Conservation (phyloP, 2,797 vertebrate genomes). For the Ambastaia sidthimunki region DNA sequence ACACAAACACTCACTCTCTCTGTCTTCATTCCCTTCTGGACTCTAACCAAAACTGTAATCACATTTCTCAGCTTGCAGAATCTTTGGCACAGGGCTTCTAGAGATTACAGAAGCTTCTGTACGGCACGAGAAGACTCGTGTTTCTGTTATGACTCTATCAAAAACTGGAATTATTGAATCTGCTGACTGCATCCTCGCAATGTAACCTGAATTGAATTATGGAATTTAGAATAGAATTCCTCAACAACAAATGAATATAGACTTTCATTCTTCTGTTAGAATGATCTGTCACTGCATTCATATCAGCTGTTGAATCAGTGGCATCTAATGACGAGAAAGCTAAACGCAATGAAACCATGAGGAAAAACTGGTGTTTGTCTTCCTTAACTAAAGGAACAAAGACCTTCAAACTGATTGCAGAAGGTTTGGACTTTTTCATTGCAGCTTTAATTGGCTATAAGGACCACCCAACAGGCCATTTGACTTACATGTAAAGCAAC, state of each 20-base stretch:
- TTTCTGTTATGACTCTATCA: slow-evolving; percentile 36
- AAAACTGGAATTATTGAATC: not conserved
- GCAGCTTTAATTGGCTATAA: too few relatives aligned
- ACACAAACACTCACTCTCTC: slow-evolving; percentile 30
- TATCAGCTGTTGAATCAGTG: too few relatives aligned
- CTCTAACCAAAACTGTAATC: slow-evolving; percentile 44
- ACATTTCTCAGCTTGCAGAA: slow-evolving; percentile 53
- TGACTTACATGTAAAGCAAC: too few relatives aligned
- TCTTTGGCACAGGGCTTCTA: slow-evolving; percentile 36
- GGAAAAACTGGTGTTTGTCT: not conserved
- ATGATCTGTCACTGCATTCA: too few relatives aligned
- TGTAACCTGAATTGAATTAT: slow-evolving; percentile 13
- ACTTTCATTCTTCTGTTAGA: too few relatives aligned
- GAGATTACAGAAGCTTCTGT: slow-evolving; percentile 44
- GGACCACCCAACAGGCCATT: too few relatives aligned
- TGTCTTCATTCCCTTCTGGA: slow-evolving; percentile 26
- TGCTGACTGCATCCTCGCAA: slow-evolving; percentile 19
- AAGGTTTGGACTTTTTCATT: too few relatives aligned
- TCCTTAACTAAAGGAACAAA: not conserved
- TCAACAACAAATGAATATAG: not conserved
- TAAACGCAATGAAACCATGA: not conserved
- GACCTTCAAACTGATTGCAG: too few relatives aligned
- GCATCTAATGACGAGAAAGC: too few relatives aligned
- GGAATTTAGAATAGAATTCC: slow-evolving; percentile 12
- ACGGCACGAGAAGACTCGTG: slow-evolving; percentile 26